Percentiles rank a stretch among this genome's conserved stretches.
These are phyloP conservation scores for Pocillopora grandis DNA, from an alignment of 92 coral and sea anemone species.

Conservation along the genomic window DNA sequence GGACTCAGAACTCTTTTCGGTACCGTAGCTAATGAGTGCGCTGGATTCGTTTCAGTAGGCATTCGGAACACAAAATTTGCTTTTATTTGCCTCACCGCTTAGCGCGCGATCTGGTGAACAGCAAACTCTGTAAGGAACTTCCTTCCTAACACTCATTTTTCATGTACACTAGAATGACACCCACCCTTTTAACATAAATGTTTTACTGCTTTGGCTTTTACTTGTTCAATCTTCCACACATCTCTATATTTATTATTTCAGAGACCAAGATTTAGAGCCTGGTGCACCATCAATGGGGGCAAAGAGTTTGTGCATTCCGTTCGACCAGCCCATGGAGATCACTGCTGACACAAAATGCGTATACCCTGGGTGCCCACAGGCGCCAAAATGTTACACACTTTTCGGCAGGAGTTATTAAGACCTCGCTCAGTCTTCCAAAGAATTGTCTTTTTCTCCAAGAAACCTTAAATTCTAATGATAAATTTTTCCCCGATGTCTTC, in stretches of 20 bases:
- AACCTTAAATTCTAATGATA: neutral
- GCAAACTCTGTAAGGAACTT: too few species aligned
- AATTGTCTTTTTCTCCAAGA: neutral
- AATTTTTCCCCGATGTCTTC: neutral
- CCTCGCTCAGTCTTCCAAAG: neutral
- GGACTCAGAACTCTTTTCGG: too few species aligned
- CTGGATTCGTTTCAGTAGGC: too few species aligned
- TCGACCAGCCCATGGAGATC: slow-evolving; percentile 89
- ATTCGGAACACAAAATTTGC: too few species aligned
- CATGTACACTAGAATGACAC: too few species aligned
- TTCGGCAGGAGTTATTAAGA: slow-evolving; percentile 91
- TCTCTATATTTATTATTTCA: slow-evolving; percentile 16
- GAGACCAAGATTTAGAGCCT: slow-evolving; percentile 89
- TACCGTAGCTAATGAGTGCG: too few species aligned
- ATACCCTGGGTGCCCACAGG: slow-evolving; percentile 79
- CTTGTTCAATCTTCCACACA: neutral
- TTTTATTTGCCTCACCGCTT: too few species aligned
- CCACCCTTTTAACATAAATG: too few species aligned
- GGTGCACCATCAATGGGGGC: slow-evolving; percentile 99
- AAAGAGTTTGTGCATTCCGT: slow-evolving; percentile 93
- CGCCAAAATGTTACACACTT: slow-evolving; percentile 83
- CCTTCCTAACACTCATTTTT: too few species aligned
- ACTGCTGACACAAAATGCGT: slow-evolving; percentile 86
- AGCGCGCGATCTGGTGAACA: too few species aligned
- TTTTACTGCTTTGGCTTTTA: neutral